Percentiles rank a stretch among this genome's conserved stretches.
These are phyloP conservation scores for Hormiphora californensis DNA, from an alignment of 37 sponge, comb jelly and placozoan species.

Conservation along the genomic window DNA sequence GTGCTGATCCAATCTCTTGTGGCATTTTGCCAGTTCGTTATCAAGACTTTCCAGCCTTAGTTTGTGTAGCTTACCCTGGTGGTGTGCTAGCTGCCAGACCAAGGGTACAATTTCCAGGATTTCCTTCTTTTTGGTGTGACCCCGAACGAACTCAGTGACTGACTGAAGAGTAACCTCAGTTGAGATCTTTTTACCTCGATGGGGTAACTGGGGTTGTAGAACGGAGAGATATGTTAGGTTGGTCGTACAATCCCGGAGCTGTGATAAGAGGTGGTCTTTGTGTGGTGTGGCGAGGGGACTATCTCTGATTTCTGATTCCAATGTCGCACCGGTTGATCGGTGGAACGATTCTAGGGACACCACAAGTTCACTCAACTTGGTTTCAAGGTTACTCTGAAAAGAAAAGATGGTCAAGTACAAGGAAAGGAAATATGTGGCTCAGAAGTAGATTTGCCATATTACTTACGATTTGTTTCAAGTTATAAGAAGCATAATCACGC, in stretches of 20 bases:
- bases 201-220: background rate
- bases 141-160: background rate
- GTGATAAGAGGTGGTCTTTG: background rate
- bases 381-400: conserved; percentile 47
- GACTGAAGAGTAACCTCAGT: background rate
- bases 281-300: too few relatives aligned
- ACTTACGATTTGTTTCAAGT: conserved; percentile 20
- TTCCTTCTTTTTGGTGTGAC: conserved; percentile 25
- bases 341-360: background rate
- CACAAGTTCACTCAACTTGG: background rate
- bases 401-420: background rate
- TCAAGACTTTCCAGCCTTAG: background rate
- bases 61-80: background rate
- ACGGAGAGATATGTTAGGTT: background rate
- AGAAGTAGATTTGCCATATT: background rate
- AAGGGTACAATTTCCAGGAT: conserved; percentile 25
- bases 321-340: background rate
- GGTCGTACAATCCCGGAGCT: background rate
- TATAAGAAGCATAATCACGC: background rate
- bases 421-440: background rate
- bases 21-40: conserved; percentile 5
- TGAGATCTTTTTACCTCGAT: background rate
- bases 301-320: background rate
- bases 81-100: conserved; percentile 15
- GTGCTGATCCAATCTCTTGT: conserved; percentile 28